These are phyloP conservation scores for Gari tellinella DNA, from an alignment of 2,888 invertebrate species.

Conservation along the genomic window DNA sequence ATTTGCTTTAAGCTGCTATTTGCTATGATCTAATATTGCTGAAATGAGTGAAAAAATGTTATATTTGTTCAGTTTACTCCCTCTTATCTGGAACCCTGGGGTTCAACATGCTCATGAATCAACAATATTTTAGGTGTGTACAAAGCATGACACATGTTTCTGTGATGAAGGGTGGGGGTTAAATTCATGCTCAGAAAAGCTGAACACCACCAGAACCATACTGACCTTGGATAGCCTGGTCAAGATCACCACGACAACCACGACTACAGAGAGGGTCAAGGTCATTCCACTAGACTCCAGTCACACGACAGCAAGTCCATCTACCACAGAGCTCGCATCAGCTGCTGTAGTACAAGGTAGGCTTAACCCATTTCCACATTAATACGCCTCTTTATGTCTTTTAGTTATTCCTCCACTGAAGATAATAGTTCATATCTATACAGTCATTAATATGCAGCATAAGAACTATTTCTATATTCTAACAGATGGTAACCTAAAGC, in stretches of 20 bases:
- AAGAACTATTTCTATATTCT: too few relatives aligned
- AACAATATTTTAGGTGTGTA: conserved; percentile 94
- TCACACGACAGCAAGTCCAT: conserved; percentile 30
- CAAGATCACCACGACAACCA: conserved; percentile 52
- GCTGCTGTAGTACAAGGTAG: conserved; percentile 74
- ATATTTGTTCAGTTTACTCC: too few relatives aligned
- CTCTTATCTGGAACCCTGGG: too few relatives aligned
- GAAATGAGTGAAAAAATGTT: too few relatives aligned
- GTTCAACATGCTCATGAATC: too few relatives aligned
- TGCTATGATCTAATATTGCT: too few relatives aligned
- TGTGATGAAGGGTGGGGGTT: conserved; percentile 90
- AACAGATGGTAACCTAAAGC: too few relatives aligned
- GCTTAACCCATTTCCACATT: neutral
- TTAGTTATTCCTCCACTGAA: too few relatives aligned
- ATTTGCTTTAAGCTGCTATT: too few relatives aligned
- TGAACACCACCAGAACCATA: conserved; percentile 62
- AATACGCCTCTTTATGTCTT: too few relatives aligned
- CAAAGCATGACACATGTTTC: conserved; percentile 95
- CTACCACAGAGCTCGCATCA: conserved; percentile 56
- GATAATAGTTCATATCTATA: too few relatives aligned
- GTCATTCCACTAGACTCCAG: conserved; percentile 57
- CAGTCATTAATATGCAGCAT: too few relatives aligned
- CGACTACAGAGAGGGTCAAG: conserved; percentile 41
- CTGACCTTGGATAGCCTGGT: conserved; percentile 52
- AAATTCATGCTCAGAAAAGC: conserved; percentile 78